Evolutionary conservation across 2,113 vertebrate species (phyloP).

Genomic region (Lates calcarifer): DNA sequence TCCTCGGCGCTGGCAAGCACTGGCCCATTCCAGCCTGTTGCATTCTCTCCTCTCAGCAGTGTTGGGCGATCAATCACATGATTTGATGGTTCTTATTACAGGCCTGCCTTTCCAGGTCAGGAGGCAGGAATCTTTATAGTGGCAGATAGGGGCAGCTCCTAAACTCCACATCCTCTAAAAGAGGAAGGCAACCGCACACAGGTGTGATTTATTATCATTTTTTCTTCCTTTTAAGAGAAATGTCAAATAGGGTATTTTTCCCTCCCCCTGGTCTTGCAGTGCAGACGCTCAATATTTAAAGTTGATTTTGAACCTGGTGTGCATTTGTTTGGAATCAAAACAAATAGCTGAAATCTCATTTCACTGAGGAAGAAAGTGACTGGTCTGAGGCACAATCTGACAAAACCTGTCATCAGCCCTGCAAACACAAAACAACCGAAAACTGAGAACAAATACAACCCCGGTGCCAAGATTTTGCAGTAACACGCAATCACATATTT

Average conservation of each 20-base stretch:
- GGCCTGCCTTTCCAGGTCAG: slow-evolving; percentile 75
- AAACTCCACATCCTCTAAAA: slow-evolving; percentile 58
- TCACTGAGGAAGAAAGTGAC: slow-evolving; percentile 17
- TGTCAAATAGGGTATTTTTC: slow-evolving; percentile 53
- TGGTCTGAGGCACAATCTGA: not conserved
- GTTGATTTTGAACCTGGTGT: not conserved
- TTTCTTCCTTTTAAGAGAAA: slow-evolving; percentile 52
- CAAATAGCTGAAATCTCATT: not conserved
- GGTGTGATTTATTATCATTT: slow-evolving; percentile 78
- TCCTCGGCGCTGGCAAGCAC: slow-evolving; percentile 74
- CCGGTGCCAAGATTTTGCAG: slow-evolving; percentile 12
- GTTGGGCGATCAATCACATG: slow-evolving; percentile 76
- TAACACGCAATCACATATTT: slow-evolving; percentile 34
- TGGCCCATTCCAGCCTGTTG: slow-evolving; percentile 78
- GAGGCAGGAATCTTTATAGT: slow-evolving; percentile 74
- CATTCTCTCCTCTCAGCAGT: slow-evolving; percentile 53
- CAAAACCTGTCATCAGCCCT: slow-evolving; percentile 16
- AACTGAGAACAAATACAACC: slow-evolving; percentile 30
- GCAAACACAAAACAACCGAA: slow-evolving; percentile 32
- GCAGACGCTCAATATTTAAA: slow-evolving; percentile 1
- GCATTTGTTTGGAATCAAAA: slow-evolving; percentile 19
- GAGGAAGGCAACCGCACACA: slow-evolving; percentile 51
- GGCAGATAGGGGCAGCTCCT: slow-evolving; percentile 64
- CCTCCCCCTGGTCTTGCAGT: not conserved
- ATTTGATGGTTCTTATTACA: slow-evolving; percentile 80